Evolutionary conservation across 2,797 vertebrate genomes (phyloP).

Genomic region (Aselliscus stoliczkanus): DNA sequence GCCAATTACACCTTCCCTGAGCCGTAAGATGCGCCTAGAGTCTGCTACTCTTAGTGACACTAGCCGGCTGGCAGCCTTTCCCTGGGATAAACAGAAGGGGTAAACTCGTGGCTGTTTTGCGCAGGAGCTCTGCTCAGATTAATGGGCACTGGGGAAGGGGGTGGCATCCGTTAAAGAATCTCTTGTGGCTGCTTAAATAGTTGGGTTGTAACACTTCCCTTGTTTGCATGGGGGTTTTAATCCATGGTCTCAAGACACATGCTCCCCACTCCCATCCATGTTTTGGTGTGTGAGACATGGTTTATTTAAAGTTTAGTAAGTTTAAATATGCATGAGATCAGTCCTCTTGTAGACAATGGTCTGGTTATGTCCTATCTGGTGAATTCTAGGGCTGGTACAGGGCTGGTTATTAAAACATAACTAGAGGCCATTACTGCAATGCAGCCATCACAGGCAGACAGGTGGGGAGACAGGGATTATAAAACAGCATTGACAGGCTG

Average conservation of each 20-base stretch:
- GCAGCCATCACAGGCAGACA: background rate
- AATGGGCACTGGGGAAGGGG: background rate
- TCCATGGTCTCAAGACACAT: background rate
- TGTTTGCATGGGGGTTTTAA: background rate
- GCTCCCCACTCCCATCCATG: background rate
- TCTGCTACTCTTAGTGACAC: background rate
- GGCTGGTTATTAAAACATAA: slow-evolving; percentile 24
- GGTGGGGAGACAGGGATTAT: background rate
- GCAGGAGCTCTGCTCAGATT: background rate
- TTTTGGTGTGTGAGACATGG: background rate
- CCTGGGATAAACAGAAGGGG: background rate
- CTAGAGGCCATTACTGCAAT: background rate
- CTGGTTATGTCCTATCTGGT: background rate
- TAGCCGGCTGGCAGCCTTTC: background rate
- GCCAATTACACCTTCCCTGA: background rate
- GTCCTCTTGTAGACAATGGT: background rate
- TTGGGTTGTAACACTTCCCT: background rate
- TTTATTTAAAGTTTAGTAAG: slow-evolving; percentile 42
- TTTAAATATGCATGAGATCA: background rate
- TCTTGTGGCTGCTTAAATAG: background rate
- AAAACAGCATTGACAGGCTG: background rate
- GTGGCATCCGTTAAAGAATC: background rate
- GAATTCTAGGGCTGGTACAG: background rate
- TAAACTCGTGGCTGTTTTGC: background rate
- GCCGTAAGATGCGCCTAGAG: fast-evolving